phyloP scores from a whole-genome alignment of 2,113 vertebrate species.

The Sinocyclocheilus anophthalmus region DNA sequence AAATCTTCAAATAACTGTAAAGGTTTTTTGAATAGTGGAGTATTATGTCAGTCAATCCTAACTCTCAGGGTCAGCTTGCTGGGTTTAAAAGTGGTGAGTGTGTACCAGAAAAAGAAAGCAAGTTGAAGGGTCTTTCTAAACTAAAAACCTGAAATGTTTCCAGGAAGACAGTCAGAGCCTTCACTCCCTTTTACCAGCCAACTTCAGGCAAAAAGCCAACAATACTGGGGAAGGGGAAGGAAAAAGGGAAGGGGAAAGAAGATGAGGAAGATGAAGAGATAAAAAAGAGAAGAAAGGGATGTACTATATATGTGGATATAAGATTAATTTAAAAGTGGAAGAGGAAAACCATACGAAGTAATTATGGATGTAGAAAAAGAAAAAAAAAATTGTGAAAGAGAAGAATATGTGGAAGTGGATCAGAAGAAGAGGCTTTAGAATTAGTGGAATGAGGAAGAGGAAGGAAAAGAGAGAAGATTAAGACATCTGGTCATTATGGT shows the following conservation, averaged over 20 bases:
- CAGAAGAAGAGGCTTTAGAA: neutral
- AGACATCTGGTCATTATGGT: neutral
- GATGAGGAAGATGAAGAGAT: neutral
- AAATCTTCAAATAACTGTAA: neutral
- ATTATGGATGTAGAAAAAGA: neutral
- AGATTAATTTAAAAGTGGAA: neutral
- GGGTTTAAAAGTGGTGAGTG: conserved; percentile 18
- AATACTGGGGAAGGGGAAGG: neutral
- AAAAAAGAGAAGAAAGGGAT: neutral
- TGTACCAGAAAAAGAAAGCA: neutral
- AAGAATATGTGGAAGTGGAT: neutral
- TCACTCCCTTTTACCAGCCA: conserved; percentile 15
- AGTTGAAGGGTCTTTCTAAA: conserved; percentile 19
- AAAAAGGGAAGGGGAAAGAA: neutral
- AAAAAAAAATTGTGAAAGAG: neutral
- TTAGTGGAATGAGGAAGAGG: neutral
- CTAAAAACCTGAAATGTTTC: conserved; percentile 6
- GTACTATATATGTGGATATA: neutral
- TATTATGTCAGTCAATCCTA: neutral
- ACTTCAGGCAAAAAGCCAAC: neutral
- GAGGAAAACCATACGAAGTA: neutral
- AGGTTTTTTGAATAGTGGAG: neutral
- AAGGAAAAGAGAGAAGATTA: neutral
- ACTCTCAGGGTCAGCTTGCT: neutral
- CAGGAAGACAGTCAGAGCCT: conserved; percentile 37